Evolutionary conservation across 2,113 vertebrate species (phyloP).

Genomic region (Triplophysa rosa): DNA sequence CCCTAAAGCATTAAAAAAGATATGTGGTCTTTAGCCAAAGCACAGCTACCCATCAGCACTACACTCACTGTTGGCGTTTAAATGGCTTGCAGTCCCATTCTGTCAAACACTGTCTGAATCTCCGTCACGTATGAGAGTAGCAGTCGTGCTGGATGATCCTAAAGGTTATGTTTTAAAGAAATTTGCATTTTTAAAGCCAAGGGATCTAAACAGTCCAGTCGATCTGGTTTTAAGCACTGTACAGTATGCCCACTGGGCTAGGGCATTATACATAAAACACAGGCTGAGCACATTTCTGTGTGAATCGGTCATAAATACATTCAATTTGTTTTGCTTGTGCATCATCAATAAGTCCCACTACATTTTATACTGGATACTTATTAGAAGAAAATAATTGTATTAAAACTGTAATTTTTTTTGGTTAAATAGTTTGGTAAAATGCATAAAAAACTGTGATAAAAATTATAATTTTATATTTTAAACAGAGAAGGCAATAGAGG

Average conservation of each 20-base stretch:
- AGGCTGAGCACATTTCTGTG: background rate
- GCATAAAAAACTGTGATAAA: no score
- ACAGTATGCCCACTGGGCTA: background rate
- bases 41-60: slow-evolving; percentile 17
- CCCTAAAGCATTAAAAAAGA: slow-evolving; percentile 42
- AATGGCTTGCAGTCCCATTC: slow-evolving; percentile 30
- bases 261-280: background rate
- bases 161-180: background rate
- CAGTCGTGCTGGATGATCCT: slow-evolving; percentile 3
- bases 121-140: slow-evolving; percentile 13
- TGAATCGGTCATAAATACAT: no score
- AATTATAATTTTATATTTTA: no score
- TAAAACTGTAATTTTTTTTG: no score
- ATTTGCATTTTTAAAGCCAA: background rate
- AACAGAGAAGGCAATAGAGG: no score
- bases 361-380: no score
- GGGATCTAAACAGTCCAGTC: background rate
- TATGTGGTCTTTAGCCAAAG: slow-evolving; percentile 33
- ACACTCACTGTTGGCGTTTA: slow-evolving; percentile 41
- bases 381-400: no score
- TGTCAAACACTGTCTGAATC: slow-evolving; percentile 32
- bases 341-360: no score
- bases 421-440: no score
- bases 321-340: no score
- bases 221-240: background rate